phyloP scores from a whole-genome alignment of 2,888 invertebrate genomes.

The Drosophila suboccidentalis region DNA sequence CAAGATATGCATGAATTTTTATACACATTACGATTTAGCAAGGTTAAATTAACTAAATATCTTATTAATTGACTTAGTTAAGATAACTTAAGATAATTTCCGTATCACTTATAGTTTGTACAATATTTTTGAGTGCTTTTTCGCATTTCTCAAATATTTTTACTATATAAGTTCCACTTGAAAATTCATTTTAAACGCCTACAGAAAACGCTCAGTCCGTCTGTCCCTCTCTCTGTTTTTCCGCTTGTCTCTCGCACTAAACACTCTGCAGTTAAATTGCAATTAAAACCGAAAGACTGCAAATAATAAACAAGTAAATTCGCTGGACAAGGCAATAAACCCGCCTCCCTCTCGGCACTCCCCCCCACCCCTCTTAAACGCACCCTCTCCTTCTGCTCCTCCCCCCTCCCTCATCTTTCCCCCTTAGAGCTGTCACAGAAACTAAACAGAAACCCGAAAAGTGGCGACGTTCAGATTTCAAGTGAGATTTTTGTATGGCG shows the following conservation, averaged over 20 bases:
- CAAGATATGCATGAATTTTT: too few relatives aligned
- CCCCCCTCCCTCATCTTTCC: not conserved
- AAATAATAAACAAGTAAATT: constrained; percentile 27
- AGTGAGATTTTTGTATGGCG: constrained; percentile 57
- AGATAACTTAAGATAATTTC: not conserved
- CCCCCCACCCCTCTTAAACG: not conserved
- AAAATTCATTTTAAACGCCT: constrained; percentile 33
- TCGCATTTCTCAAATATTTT: constrained; percentile 30
- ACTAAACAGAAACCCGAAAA: constrained; percentile 57
- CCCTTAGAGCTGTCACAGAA: constrained; percentile 19
- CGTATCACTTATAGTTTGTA: not conserved
- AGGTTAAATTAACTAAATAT: not conserved
- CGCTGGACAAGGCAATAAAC: constrained; percentile 38
- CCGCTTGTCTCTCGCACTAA: constrained; percentile 34
- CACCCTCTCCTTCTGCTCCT: not conserved
- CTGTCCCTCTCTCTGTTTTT: not conserved
- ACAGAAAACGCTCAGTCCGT: constrained; percentile 11
- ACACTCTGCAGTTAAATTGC: constrained; percentile 54
- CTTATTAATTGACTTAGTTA: not conserved
- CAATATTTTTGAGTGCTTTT: constrained; percentile 14
- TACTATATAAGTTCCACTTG: constrained; percentile 46
- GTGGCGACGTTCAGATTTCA: constrained; percentile 45
- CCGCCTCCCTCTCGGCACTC: not conserved
- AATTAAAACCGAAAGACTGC: constrained; percentile 56
- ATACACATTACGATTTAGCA: not conserved